Conservation (phyloP, 2,888 invertebrate species). For the Philaethria dido region DNA sequence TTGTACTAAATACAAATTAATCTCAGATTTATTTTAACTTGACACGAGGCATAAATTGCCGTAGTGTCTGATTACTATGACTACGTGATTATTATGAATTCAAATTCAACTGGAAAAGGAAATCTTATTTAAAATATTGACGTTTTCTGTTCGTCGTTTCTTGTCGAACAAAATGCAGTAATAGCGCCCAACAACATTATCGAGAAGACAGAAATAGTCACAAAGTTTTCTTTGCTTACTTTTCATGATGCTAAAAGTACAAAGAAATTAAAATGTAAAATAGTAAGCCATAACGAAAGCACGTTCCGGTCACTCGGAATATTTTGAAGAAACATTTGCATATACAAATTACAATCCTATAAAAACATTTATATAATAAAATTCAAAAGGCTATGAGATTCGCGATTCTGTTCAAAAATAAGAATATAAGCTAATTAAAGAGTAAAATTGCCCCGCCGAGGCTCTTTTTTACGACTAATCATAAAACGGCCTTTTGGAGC, state of each 20-base stretch:
- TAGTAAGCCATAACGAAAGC: not conserved
- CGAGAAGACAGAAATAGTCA: not conserved
- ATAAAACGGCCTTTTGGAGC: slow-evolving; percentile 73
- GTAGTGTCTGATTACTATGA: not conserved
- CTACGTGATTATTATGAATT: not conserved
- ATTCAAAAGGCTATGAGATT: slow-evolving; percentile 29
- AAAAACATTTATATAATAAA: slow-evolving; percentile 22
- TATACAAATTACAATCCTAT: slow-evolving; percentile 18
- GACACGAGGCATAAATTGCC: not conserved
- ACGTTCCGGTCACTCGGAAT: slow-evolving; percentile 5
- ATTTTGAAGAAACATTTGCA: slow-evolving; percentile 4
- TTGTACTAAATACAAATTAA: not conserved
- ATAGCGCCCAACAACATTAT: not conserved
- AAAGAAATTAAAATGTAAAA: slow-evolving; percentile 1
- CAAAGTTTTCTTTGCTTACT: not conserved
- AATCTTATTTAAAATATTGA: too few species aligned
- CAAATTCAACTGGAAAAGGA: not conserved
- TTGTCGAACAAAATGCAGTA: not conserved
- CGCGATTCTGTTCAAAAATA: slow-evolving; percentile 54
- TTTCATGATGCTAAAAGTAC: not conserved
- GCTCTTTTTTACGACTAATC: slow-evolving; percentile 74
- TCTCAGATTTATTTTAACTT: not conserved
- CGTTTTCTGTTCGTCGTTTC: too few species aligned
- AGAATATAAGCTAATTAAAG: slow-evolving; percentile 73
- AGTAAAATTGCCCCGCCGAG: slow-evolving; percentile 70